Evolutionary conservation across 2,113 vertebrate species (phyloP).

Genomic region (Accipiter cooperii): DNA sequence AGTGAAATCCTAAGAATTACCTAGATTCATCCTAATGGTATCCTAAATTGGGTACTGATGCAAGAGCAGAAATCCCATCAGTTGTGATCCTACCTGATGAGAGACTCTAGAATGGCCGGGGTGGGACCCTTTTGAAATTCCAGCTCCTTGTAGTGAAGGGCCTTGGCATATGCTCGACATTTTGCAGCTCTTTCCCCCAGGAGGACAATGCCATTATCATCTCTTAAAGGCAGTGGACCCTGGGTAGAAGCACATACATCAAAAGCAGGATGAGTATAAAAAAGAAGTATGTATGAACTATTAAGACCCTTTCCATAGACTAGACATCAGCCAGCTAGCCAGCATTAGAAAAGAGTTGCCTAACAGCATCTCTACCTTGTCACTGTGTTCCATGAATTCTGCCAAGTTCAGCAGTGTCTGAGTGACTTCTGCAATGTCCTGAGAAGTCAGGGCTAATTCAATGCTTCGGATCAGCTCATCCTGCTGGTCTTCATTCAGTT

Average conservation of each 20-base stretch:
- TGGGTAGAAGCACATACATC: slow-evolving; percentile 38
- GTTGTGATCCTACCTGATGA: slow-evolving; percentile 87
- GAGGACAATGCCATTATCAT: slow-evolving; percentile 96
- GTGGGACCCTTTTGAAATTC: slow-evolving; percentile 97
- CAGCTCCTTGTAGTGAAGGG: slow-evolving; percentile 97
- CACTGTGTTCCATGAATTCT: slow-evolving; percentile 99
- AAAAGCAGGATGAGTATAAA: neutral
- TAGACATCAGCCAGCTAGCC: neutral
- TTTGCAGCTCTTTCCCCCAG: slow-evolving; percentile 95
- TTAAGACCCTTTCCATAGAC: neutral
- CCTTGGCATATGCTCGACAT: slow-evolving; percentile 96
- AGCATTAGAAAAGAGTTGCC: neutral
- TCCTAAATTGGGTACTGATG: neutral
- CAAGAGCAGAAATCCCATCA: neutral
- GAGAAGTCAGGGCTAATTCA: slow-evolving; percentile 92
- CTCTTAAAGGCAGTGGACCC: slow-evolving; percentile 92
- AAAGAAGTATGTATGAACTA: neutral
- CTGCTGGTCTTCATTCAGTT: slow-evolving; percentile 96
- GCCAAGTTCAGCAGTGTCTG: slow-evolving; percentile 96
- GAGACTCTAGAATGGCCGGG: slow-evolving; percentile 92
- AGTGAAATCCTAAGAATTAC: neutral
- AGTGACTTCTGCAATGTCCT: slow-evolving; percentile 98
- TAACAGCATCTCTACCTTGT: slow-evolving; percentile 80
- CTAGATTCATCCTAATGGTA: neutral
- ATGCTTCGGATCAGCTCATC: slow-evolving; percentile 98